phyloP scores from a whole-genome alignment of 2,797 vertebrate genomes.

The Falco peregrinus region DNA sequence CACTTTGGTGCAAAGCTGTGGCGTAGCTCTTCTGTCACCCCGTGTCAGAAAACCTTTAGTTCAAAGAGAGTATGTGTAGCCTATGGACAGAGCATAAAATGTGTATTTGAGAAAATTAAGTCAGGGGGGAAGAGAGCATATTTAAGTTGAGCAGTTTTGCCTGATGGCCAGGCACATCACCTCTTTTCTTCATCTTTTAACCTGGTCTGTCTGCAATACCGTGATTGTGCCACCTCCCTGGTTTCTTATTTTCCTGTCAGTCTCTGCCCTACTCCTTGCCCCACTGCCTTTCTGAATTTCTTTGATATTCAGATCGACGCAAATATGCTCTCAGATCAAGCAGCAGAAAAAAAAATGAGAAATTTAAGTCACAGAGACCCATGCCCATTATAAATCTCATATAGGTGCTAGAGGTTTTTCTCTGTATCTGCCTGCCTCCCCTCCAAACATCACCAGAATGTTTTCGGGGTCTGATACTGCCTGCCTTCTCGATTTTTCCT shows the following conservation, averaged over 20 bases:
- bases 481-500: not conserved
- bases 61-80: not conserved
- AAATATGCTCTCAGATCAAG: constrained; percentile 24
- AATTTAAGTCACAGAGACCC: constrained; percentile 11
- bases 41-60: not conserved
- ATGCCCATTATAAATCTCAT: not conserved
- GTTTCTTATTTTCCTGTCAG: not conserved
- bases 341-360: not conserved
- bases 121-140: fast-evolving
- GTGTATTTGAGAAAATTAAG: not conserved
- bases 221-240: not conserved
- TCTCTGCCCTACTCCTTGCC: not conserved
- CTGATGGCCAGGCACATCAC: not conserved
- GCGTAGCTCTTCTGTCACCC: not conserved
- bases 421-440: not conserved
- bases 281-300: not conserved
- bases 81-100: not conserved
- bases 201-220: not conserved
- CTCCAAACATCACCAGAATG: not conserved
- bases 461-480: not conserved
- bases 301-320: constrained; percentile 59
- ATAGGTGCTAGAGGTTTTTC: not conserved
- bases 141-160: not conserved
- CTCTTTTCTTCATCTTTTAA: not conserved
- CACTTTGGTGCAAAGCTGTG: not conserved